phyloP scores from a whole-genome alignment of 2,888 invertebrate genomes.

The Noctua comes region DNA sequence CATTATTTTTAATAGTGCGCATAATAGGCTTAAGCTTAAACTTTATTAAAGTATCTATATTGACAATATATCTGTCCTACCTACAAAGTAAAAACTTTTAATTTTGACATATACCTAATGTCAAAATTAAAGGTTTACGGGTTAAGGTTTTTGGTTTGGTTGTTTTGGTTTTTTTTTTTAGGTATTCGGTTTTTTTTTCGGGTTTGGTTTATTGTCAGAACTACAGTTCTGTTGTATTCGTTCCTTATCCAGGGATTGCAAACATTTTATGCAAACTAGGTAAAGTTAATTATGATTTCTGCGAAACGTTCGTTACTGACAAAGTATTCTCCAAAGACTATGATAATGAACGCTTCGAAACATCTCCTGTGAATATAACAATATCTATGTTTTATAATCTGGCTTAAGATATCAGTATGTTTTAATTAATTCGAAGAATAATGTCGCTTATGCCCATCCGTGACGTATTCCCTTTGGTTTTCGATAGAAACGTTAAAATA shows the following conservation, averaged over 20 bases:
- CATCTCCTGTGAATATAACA: neutral
- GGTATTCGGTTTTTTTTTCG: too few relatives aligned
- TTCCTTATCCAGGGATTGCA: neutral
- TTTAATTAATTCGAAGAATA: neutral
- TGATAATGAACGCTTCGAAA: neutral
- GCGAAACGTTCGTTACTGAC: neutral
- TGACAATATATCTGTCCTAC: neutral
- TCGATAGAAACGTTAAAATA: neutral
- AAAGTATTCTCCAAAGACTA: neutral
- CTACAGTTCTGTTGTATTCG: neutral
- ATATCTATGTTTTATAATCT: neutral
- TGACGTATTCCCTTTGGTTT: neutral
- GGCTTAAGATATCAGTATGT: too few relatives aligned
- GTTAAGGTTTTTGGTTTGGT: too few relatives aligned
- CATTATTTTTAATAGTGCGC: neutral
- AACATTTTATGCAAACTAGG: neutral
- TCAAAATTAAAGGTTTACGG: too few relatives aligned
- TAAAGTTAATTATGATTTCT: conserved; percentile 12
- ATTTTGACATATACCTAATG: neutral
- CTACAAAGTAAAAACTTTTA: neutral
- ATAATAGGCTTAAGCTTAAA: neutral
- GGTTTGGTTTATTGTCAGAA: too few relatives aligned
- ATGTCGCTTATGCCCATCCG: neutral
- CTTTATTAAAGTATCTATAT: neutral
- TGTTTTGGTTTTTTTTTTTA: too few relatives aligned